Evolutionary conservation across 53 echinoderm and acorn worm species (phyloP), one percentile per base, ranked within the genome.

Genomic region (Holothuria scabra): DNA sequence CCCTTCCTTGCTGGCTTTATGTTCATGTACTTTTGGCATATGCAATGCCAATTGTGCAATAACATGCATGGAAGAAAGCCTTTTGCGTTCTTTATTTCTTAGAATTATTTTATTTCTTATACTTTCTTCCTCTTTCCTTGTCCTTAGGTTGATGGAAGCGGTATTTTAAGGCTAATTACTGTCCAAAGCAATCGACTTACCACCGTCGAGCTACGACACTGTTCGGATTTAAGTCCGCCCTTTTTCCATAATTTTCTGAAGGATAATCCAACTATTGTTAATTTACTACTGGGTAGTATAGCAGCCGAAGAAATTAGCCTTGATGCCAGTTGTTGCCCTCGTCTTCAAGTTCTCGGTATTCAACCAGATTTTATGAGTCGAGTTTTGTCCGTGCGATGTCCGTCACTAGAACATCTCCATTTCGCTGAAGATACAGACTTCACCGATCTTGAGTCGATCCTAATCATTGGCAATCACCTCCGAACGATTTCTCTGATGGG

Each of bases 131-230:
- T 6, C 63, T 25, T 60, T 46, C 49, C 68, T 12, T 76, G 86
- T 85, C 57, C 75, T 13, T 86, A 92, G 84, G 82, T 96, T 9
- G 93, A 96, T 58, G 97, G 97, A 61, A 88, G 89, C 57, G 93
- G 85, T 21, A 92, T 92, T 35, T 35, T 96, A 81, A 85, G 90
- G 65, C 91, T 88, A 33, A 59, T 96, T 46, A 83, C 85, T 57
- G 92, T 94, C 71, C 90, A 80, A 41, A 91, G 93, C 83, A 91
- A 84, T 33, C 83, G 93, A 13, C 71, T 96, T 22, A 61, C 86
- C n/a, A 94, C 88, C 59, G 68, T 94, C 24, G 90, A 93, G 70
- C 60, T 96, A 12, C 91, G 93, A 4, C 80, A 92, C 83, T 96
- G 97, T 85, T 84, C 90, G 59, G 65, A 65, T 58, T 68, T 96